Base-by-base conservation (phyloP, 2,888 invertebrate genomes). In the Ectemnius lituratus region DNA sequence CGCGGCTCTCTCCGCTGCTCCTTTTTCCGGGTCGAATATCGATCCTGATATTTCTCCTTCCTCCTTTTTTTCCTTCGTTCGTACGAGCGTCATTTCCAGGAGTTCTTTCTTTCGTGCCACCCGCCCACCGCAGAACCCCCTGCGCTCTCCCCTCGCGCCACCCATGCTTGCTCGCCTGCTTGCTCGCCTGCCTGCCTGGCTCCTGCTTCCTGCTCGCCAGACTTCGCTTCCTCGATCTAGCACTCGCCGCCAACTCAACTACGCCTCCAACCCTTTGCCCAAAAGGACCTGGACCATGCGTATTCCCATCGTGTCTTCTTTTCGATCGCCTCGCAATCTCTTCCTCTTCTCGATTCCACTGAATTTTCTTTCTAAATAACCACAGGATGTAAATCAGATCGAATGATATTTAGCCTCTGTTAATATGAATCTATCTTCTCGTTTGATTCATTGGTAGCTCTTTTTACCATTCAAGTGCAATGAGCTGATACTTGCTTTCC, bases 11-110 rank as follows among this genome's bases (percentile, higher is more conserved):
- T 16, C n/a, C 77, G 70, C 80, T 80, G 84, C 79, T 84, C 84
- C 84, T 84, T 84, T 84, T 84, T 85, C 85, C 84, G 80, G 84
- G 84, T 84, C 84, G 84, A 85, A 85, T 85, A 85, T 85, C 84
- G 84, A 86, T 86, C 84, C 83, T 84, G 80, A 84, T 84, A 84
- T 86, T 86, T 84, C 78, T 77, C 76, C 73, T 76, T 86, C 79
- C 75, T 78, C 52, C 52, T 84, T 82, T 84, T 80, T 84, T 77
- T 73, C 67, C 75, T 68, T 67, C 83, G 73, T 76, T 76, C 81
- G 80, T 83, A 74, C 79, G 82, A 76, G 81, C 82, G 82, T 82
- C 82, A 84, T 81, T 84, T 82, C 81, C 83, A 76, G 76, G 75
- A 75, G 75, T 75, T 80, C 77, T 79, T 76, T 78, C 78, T 83